Evolutionary conservation across 2,113 vertebrate species (phyloP).

Genomic region (Archocentrus centrarchus): DNA sequence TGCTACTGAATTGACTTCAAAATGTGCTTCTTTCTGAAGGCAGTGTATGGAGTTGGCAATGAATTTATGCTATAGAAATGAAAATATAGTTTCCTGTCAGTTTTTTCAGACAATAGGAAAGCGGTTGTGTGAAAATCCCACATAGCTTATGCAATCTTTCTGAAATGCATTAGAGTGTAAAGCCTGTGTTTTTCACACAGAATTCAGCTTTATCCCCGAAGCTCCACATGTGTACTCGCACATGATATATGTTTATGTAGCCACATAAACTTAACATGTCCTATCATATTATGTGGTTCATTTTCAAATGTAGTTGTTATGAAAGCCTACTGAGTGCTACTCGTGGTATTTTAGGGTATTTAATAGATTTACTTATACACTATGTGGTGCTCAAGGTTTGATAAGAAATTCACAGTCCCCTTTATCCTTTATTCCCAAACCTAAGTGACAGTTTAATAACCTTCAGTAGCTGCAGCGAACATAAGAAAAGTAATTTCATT

Average conservation of each 20-base stretch:
- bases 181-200: conserved; percentile 3
- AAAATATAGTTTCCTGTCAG: conserved; percentile 3
- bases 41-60: not conserved
- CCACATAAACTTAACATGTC: not conserved
- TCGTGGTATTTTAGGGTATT: not conserved
- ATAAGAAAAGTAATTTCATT: conserved; percentile 9
- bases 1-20: conserved; percentile 37
- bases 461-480: not conserved
- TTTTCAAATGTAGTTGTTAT: not conserved
- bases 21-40: conserved; percentile 11
- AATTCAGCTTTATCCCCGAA: conserved; percentile 2
- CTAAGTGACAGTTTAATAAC: conserved; percentile 1
- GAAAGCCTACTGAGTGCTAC: not conserved
- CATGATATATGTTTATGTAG: conserved; percentile 8
- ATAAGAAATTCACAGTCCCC: not conserved
- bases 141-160: conserved; percentile 12
- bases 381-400: conserved; percentile 1
- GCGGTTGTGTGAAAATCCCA: conserved; percentile 9
- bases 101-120: not conserved
- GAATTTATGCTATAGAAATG: not conserved
- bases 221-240: not conserved
- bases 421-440: not conserved
- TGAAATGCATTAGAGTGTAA: conserved; percentile 1
- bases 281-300: not conserved
- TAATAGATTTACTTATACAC: conserved; percentile 7